Percentiles rank a stretch among this genome's conserved stretches.
Evolutionary conservation across 2,888 invertebrate genomes (phyloP).

Genomic region (Lochmaea capreae): DNA sequence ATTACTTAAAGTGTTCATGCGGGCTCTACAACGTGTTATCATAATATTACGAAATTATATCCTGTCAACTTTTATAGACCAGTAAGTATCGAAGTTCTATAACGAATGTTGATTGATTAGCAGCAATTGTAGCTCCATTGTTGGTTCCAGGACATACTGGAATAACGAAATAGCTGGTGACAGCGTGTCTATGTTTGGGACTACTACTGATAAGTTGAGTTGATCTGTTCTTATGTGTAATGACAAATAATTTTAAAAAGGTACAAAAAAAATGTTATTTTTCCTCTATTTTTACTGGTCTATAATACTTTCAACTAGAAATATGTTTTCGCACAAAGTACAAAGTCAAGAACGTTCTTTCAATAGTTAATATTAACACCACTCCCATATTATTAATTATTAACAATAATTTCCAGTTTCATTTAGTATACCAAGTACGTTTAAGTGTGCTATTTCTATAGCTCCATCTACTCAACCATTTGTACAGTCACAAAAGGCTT

Average conservation of each 20-base stretch:
- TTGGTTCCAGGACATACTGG: too few species aligned
- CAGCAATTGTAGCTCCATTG: too few species aligned
- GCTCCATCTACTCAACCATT: too few species aligned
- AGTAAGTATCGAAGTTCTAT: neutral
- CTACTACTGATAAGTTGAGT: too few species aligned
- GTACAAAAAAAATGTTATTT: too few species aligned
- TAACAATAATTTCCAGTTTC: neutral
- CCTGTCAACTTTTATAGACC: constrained; percentile 52
- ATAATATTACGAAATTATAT: constrained; percentile 57
- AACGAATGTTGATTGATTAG: too few species aligned
- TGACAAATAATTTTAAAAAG: too few species aligned
- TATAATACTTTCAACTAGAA: neutral
- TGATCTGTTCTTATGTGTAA: too few species aligned
- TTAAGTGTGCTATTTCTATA: neutral
- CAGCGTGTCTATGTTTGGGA: too few species aligned
- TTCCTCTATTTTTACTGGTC: neutral
- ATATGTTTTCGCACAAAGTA: neutral
- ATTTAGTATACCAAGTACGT: neutral
- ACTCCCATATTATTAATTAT: constrained; percentile 1
- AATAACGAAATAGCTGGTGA: neutral
- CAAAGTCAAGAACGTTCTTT: neutral
- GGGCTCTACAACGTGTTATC: constrained; percentile 56
- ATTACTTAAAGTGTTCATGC: constrained; percentile 54
- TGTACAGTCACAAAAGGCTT: too few species aligned
- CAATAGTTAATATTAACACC: constrained; percentile 1